Base-by-base conservation (phyloP, 2,888 invertebrate species). In the Malachius bipustulatus region DNA sequence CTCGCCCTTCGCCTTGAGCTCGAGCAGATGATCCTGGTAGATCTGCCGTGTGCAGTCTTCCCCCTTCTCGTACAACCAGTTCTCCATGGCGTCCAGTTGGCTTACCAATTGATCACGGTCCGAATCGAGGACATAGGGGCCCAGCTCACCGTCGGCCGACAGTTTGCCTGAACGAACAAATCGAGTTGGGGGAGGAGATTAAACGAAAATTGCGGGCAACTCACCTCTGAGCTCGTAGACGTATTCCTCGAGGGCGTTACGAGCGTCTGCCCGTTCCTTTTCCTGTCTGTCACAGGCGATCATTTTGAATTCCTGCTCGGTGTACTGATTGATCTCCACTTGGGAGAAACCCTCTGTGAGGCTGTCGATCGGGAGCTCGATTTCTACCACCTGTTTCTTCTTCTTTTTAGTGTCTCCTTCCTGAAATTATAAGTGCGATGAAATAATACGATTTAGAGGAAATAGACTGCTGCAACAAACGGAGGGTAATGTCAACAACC, bases 61-160 rank as follows among this genome's bases (percentile, higher is more conserved):
- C 3, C 98, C 98, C 39, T 85, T 85, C 52, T 94, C 96, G 55
- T 98, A 99, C 11, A 98, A 68, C 98, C 98, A 98, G 57, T 84
- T 81, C 63, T 97, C 97, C 49, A 91, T 82, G 12, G 80, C 74
- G 52, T 84, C 85, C 19, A 98, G 69, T 45, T 77, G 70, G 39
- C 64, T 59, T 16, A 77, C 72, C 38, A 85, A 69, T 1, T 63
- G 49, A 35, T 66, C 63, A 42, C 82, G 73, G 44, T 82, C 85
- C 8, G 67, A 62, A 35, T 83, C 82, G 2, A 75, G 67, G 13
- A 90, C 75, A 58, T 79, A 96, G 3, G 75, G 70, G 42, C 78
- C 36, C 34, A 88, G 66, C 24, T 80, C 70, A 41, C 79, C 82
- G 13, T 82, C 83, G 38, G 80, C 75, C 26, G 74, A 73, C 35